These are phyloP conservation scores for Callospermophilus lateralis DNA, from an alignment of 2,113 vertebrate genomes.

Conservation along the genomic window DNA sequence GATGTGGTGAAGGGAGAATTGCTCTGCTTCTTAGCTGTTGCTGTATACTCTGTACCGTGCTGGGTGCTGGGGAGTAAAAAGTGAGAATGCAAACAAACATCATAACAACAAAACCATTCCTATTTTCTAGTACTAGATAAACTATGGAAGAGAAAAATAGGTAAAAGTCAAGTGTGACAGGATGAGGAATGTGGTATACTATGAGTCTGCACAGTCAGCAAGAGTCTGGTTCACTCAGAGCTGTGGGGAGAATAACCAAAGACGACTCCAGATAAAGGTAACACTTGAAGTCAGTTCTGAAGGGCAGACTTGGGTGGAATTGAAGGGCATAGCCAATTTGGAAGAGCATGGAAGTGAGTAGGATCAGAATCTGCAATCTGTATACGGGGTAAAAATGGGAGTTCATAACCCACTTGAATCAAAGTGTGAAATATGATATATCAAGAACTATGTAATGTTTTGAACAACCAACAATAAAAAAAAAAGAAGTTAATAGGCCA, in stretches of 20 bases:
- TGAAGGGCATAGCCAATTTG: not conserved
- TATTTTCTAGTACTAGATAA: not conserved
- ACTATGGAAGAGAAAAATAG: not conserved
- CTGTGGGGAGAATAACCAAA: too few relatives aligned
- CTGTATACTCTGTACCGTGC: not conserved
- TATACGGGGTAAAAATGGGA: too few relatives aligned
- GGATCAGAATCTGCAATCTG: too few relatives aligned
- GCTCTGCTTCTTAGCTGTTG: not conserved
- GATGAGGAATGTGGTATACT: accelerated
- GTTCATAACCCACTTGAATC: too few relatives aligned
- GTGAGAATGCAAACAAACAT: not conserved
- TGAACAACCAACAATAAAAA: too few relatives aligned
- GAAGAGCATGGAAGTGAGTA: not conserved
- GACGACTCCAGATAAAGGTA: not conserved
- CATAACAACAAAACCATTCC: not conserved
- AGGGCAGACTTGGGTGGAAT: not conserved
- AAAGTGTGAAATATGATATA: too few relatives aligned
- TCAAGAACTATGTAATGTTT: too few relatives aligned
- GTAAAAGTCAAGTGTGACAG: not conserved
- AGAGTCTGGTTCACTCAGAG: not conserved
- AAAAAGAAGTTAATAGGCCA: not conserved
- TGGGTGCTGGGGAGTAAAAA: not conserved
- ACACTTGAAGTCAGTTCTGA: not conserved
- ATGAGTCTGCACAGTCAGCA: not conserved
- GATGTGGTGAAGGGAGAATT: not conserved